Evolutionary conservation across 2,888 invertebrate genomes (phyloP).

Genomic region (Caenorhabditis sp.): DNA sequence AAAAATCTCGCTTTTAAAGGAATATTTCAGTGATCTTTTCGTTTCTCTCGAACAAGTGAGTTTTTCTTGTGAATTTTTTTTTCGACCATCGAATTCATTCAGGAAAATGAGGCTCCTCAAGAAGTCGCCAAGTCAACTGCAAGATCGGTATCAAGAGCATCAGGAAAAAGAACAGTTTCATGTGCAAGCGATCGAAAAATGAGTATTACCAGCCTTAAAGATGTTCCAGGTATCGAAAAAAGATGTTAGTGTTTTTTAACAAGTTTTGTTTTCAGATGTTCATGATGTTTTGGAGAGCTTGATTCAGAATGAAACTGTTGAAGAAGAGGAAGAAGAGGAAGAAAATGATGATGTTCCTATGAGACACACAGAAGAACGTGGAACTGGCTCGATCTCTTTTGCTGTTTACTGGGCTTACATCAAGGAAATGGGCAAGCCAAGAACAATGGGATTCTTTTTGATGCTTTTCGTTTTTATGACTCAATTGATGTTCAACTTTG

Average conservation of each 20-base stretch:
- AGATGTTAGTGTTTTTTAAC: too few relatives aligned
- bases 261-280: too few relatives aligned
- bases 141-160: not conserved
- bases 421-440: conserved; percentile 76
- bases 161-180: not conserved
- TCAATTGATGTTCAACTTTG: conserved; percentile 79
- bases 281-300: not conserved
- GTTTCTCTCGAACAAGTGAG: not conserved
- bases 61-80: too few relatives aligned
- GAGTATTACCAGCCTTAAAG: not conserved
- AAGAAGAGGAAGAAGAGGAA: not conserved
- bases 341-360: not conserved
- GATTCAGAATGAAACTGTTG: too few relatives aligned
- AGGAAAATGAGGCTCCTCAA: not conserved
- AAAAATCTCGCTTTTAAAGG: conserved; percentile 11
- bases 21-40: conserved; percentile 6
- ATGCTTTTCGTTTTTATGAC: conserved; percentile 77
- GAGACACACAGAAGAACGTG: conserved; percentile 3
- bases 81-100: not conserved
- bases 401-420: conserved; percentile 80
- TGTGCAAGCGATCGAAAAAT: not conserved
- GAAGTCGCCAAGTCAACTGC: not conserved
- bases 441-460: conserved; percentile 72
- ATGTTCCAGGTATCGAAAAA: not conserved
- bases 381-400: conserved; percentile 72